Evolutionary conservation across 1,140 invertebrate species (phyloP).

Genomic region (Orchestia grillus): DNA sequence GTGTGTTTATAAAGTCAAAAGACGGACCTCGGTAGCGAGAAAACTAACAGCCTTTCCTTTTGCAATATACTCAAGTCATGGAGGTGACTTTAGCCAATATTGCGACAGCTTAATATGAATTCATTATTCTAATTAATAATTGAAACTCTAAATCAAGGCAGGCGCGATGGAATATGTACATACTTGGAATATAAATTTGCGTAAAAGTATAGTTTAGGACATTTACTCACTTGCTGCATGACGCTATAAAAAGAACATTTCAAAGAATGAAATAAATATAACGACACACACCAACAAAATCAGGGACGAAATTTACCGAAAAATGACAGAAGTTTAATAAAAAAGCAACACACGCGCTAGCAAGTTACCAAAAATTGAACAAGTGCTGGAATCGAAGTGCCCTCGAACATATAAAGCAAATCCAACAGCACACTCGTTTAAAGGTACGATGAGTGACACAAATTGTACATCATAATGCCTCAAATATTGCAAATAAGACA

Average conservation of each 20-base stretch:
- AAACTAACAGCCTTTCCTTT: neutral
- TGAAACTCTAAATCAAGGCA: neutral
- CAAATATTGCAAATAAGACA: neutral
- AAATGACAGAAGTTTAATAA: neutral
- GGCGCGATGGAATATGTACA: neutral
- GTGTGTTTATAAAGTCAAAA: neutral
- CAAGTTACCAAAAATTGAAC: neutral
- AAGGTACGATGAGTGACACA: neutral
- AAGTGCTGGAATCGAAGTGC: neutral
- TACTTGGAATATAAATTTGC: neutral
- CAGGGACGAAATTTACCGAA: too few species aligned
- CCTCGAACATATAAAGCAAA: neutral
- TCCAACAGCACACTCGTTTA: neutral
- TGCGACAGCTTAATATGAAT: neutral
- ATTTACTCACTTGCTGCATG: neutral
- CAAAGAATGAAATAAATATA: too few species aligned
- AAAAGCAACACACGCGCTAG: neutral
- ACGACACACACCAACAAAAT: too few species aligned
- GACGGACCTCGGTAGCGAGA: neutral
- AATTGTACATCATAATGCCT: neutral
- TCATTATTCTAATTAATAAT: neutral
- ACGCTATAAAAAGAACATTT: too few species aligned
- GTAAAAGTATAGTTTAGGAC: neutral
- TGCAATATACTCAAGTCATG: neutral
- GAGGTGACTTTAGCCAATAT: neutral